Evolutionary conservation across 2,888 invertebrate genomes (phyloP).

Genomic region (Harpalus rubripes): DNA sequence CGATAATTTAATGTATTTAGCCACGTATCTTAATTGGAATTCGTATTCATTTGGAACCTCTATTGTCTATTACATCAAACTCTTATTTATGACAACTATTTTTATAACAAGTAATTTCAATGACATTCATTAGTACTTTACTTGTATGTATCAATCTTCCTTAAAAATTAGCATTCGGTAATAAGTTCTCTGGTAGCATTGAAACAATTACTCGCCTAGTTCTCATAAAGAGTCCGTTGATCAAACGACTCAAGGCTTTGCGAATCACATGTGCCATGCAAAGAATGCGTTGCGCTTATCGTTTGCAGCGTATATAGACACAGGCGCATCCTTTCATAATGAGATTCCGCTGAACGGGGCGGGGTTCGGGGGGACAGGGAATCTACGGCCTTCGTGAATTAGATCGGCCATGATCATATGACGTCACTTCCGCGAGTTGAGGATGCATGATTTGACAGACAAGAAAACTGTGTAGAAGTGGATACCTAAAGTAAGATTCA

Average conservation of each 20-base stretch:
- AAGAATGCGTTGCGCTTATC: slow-evolving; percentile 49
- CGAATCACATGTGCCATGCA: slow-evolving; percentile 46
- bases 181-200: not conserved
- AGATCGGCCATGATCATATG: slow-evolving; percentile 51
- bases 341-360: slow-evolving; percentile 49
- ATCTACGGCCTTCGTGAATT: slow-evolving; percentile 53
- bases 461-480: too few relatives aligned
- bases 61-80: too few relatives aligned
- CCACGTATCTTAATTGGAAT: too few relatives aligned
- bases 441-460: slow-evolving; percentile 2
- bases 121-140: not conserved
- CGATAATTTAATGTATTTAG: too few relatives aligned
- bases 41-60: too few relatives aligned
- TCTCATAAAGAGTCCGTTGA: slow-evolving; percentile 14
- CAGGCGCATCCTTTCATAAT: slow-evolving; percentile 53
- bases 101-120: not conserved
- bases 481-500: too few relatives aligned
- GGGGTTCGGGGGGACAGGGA: not conserved
- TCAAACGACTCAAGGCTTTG: slow-evolving; percentile 29
- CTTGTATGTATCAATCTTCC: not conserved
- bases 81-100: too few relatives aligned
- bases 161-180: not conserved
- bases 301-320: slow-evolving; percentile 34
- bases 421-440: slow-evolving; percentile 44
- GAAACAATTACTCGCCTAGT: slow-evolving; percentile 22